Evolutionary conservation across 2,797 vertebrate genomes (phyloP).

Genomic region (Chiroxiphia lanceolata): DNA sequence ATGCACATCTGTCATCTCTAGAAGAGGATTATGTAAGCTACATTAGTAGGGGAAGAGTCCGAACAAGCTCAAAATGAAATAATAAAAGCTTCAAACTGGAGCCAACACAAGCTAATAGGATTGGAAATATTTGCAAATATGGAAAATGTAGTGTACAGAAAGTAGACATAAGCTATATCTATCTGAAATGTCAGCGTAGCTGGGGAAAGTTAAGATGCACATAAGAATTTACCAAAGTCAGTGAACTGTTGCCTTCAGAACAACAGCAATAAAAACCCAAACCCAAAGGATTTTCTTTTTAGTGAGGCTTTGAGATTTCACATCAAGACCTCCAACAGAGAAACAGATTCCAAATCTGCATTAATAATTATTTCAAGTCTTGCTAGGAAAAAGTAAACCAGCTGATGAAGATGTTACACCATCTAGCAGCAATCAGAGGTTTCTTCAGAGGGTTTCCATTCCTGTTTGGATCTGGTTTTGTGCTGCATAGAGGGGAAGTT

Average conservation of each 20-base stretch:
- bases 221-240: neutral
- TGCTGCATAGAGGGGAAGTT: neutral
- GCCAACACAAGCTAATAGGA: neutral
- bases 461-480: neutral
- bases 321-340: neutral
- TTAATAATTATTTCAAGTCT: neutral
- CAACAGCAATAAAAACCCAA: neutral
- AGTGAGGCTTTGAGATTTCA: neutral
- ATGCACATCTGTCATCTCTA: slow-evolving; percentile 44
- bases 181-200: neutral
- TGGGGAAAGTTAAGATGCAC: neutral
- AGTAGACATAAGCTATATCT: neutral
- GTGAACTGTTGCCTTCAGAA: neutral
- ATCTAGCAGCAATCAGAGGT: neutral
- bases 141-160: neutral
- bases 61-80: slow-evolving; percentile 28
- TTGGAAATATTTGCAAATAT: neutral
- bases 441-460: neutral
- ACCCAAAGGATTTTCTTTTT: neutral
- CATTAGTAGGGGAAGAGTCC: neutral
- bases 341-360: neutral
- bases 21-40: slow-evolving; percentile 30
- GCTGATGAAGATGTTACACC: neutral
- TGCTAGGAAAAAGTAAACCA: neutral
- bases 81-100: slow-evolving; percentile 7